Evolutionary conservation across 2,113 vertebrate genomes (phyloP).

Genomic region (Ceuthmochares aereus): DNA sequence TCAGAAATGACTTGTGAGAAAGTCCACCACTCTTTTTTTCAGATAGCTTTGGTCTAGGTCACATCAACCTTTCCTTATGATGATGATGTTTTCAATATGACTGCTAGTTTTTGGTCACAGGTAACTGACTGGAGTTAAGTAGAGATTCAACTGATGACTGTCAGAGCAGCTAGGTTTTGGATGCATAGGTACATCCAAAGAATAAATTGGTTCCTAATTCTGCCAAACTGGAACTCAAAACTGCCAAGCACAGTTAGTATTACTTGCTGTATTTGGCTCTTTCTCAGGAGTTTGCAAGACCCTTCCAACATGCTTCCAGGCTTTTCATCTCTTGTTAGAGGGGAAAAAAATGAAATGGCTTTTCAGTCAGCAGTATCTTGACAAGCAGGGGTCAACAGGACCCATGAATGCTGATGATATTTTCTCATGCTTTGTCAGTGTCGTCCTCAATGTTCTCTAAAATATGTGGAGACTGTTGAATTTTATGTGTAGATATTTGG

Average conservation of each 20-base stretch:
- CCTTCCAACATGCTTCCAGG: background rate
- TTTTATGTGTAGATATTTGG: slow-evolving; percentile 7
- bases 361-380: background rate
- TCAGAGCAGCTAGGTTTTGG: background rate
- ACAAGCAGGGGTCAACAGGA: background rate
- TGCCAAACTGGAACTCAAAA: background rate
- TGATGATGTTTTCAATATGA: background rate
- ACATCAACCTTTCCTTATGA: background rate
- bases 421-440: background rate
- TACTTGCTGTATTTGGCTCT: background rate
- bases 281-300: background rate
- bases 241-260: accelerated
- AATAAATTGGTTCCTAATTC: background rate
- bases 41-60: background rate
- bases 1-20: background rate
- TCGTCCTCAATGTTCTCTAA: background rate
- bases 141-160: background rate
- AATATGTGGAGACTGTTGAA: background rate
- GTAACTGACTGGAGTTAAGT: background rate
- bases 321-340: background rate
- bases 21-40: background rate
- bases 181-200: background rate
- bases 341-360: background rate
- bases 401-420: background rate
- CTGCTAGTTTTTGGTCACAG: background rate